phyloP scores from a whole-genome alignment of 2,113 vertebrate genomes.

The Chaenocephalus aceratus region DNA sequence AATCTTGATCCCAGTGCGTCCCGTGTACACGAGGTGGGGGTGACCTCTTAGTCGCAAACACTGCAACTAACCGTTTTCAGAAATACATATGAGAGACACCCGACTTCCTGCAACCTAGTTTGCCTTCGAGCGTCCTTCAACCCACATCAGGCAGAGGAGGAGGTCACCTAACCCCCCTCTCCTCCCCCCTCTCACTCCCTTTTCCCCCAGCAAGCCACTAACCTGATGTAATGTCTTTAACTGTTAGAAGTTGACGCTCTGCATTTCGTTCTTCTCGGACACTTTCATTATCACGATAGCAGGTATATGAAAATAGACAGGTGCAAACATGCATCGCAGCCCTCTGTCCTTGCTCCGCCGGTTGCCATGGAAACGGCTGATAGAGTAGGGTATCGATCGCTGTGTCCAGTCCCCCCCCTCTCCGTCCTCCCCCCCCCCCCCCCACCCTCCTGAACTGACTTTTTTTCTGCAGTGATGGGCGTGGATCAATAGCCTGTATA shows the following conservation, averaged over 20 bases:
- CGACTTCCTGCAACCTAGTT: no score
- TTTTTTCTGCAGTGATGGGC: constrained; percentile 88
- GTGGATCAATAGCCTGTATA: constrained; percentile 88
- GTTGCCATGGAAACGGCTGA: constrained; percentile 90
- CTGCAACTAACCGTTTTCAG: no score
- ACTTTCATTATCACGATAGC: constrained; percentile 81
- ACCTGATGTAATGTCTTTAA: constrained; percentile 76
- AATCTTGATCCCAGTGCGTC: no score
- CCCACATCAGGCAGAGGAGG: no score
- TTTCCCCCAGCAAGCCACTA: constrained; percentile 56
- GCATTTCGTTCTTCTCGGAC: not conserved
- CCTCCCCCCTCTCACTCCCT: constrained; percentile 3
- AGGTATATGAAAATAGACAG: constrained; percentile 79
- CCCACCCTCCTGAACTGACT: constrained; percentile 80
- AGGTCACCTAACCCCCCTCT: constrained; percentile 11
- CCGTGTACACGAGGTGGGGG: no score
- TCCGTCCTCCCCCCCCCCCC: constrained; percentile 39
- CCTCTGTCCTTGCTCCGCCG: constrained; percentile 84
- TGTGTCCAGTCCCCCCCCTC: constrained; percentile 82
- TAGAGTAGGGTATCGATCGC: constrained; percentile 90
- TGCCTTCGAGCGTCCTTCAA: no score
- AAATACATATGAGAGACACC: no score
- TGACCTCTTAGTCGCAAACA: no score
- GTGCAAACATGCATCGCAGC: constrained; percentile 84
- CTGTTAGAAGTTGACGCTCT: constrained; percentile 63